A percentile compares a stretch with the other conserved stretches of the same genome.
Conservation (phyloP, 2,888 invertebrate species). For the Abrostola tripartita region DNA sequence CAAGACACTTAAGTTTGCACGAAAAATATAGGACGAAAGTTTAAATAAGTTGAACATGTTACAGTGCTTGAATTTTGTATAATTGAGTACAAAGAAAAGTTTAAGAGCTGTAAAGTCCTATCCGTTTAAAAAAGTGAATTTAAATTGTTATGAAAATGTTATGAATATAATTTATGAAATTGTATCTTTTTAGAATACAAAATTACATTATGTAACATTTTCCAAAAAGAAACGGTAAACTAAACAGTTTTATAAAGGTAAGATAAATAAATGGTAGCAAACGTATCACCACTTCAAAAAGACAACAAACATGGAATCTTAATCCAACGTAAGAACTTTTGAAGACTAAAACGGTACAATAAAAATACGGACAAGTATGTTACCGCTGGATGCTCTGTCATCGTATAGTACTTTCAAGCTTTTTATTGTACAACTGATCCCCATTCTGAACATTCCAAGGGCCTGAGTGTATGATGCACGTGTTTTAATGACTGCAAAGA, state of each 20-base stretch:
- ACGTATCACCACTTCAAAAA: slow-evolving; percentile 21
- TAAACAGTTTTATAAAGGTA: neutral
- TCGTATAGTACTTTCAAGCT: slow-evolving; percentile 54
- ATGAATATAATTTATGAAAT: too few species aligned
- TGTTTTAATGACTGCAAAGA: slow-evolving; percentile 63
- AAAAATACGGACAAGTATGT: slow-evolving; percentile 46
- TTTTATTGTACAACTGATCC: slow-evolving; percentile 67
- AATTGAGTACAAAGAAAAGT: slow-evolving; percentile 25
- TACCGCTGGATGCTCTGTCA: slow-evolving; percentile 51
- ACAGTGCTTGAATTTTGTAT: slow-evolving; percentile 30
- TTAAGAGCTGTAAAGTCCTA: neutral
- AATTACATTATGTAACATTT: neutral
- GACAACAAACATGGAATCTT: slow-evolving; percentile 31
- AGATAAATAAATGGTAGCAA: slow-evolving; percentile 18
- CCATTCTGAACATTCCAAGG: slow-evolving; percentile 75
- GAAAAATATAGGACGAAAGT: slow-evolving; percentile 47
- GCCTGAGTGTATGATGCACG: slow-evolving; percentile 73
- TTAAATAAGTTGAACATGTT: slow-evolving; percentile 49
- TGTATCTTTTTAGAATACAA: too few species aligned
- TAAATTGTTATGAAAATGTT: neutral
- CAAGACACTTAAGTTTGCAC: slow-evolving; percentile 50
- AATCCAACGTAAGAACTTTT: slow-evolving; percentile 33
- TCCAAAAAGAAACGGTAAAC: neutral
- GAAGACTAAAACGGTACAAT: slow-evolving; percentile 42
- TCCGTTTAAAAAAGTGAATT: slow-evolving; percentile 14